Evolutionary conservation across 2,797 vertebrate species (phyloP), one percentile per base, ranked within the genome.

Genomic region (Pteropus rufus): DNA sequence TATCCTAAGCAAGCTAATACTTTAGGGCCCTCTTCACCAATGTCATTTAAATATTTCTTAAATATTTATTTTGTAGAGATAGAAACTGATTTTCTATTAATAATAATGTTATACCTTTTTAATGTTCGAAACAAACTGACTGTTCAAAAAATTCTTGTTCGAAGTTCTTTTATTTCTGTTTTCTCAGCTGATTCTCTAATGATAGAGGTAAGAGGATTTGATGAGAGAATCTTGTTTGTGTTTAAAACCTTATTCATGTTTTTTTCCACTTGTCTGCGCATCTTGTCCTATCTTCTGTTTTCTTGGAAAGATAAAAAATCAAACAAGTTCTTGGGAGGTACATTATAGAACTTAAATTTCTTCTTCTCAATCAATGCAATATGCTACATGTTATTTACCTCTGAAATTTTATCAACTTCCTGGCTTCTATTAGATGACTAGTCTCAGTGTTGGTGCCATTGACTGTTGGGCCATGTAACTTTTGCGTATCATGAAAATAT

Each of bases 151-250:
- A 62, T n/a, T 62, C 58, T 46, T 83, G 46, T 65, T 39, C 60
- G 26, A 89, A 62, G 36, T 64, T 87, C 29, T 90, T 96, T 96
- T 26, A 75, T 89, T 81, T 69, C 39, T 56, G 12, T 46, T 92
- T 89, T 93, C 39, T 21, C 7, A 64, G 49, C 5, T 36, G 16
- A 26, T 80, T 79, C 9, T 76, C 18, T 87, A 49, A 34, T 19
- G 29, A 56, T 11, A 91, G 54, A 7, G 16, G 11, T 39, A 58
- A 77, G 18, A 84, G 31, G 34, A 41, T 72, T 73, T 93, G 19
- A 24, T 72, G 67, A 44, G 36, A 64, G 5, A 67, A 6, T 79
- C 46, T 58, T 83, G 34, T 36, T 95, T 10, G 9, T 64, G 5
- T 31, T 39, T 64, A 65, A 54, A 93, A 29, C 4, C 10, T 64